Percentiles rank a stretch among this genome's conserved stretches.
These are phyloP conservation scores for Euphonia xanthogaster DNA, from an alignment of 2,797 vertebrate species.

Conservation along the genomic window DNA sequence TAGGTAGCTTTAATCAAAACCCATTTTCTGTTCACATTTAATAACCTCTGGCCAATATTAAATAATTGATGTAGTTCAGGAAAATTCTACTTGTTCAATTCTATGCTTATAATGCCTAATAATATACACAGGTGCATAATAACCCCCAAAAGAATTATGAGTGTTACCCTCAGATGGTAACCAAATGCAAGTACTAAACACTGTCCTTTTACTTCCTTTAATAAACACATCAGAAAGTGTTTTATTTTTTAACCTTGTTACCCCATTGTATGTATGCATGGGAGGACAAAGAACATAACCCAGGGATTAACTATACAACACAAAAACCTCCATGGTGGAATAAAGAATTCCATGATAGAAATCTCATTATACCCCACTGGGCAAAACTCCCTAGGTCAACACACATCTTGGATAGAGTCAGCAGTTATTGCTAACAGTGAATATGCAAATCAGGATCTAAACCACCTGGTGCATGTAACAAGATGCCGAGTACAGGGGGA, in stretches of 20 bases:
- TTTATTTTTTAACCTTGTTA: neutral
- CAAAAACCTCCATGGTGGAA: neutral
- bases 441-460: neutral
- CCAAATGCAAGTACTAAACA: neutral
- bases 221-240: neutral
- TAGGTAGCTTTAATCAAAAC: slow-evolving; percentile 35
- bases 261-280: neutral
- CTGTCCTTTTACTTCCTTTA: neutral
- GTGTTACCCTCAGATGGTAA: neutral
- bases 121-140: neutral
- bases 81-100: neutral
- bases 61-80: neutral
- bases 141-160: neutral
- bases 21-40: neutral
- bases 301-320: neutral
- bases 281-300: neutral
- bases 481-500: rapidly evolving
- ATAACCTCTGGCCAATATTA: neutral
- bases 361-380: neutral
- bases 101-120: neutral
- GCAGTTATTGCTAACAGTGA: neutral
- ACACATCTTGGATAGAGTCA: neutral
- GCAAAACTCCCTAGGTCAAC: neutral
- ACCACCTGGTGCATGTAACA: neutral
- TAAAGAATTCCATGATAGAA: neutral